Evolutionary conservation across 2,113 vertebrate species (phyloP), one percentile per base, ranked within the genome.

Genomic region (Bos javanicus): DNA sequence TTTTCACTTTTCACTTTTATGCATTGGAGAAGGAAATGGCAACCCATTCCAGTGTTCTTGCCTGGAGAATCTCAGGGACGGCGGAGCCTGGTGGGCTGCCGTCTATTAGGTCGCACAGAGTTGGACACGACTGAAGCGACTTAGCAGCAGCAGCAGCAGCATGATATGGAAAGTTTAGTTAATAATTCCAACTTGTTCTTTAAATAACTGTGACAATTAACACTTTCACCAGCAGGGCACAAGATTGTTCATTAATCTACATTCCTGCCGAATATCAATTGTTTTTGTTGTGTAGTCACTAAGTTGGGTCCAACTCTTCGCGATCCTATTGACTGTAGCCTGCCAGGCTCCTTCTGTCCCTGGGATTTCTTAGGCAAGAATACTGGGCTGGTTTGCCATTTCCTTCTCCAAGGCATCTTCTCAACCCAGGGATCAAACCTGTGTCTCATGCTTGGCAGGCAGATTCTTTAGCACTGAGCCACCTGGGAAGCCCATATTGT

Each of bases 71-170:
- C 17, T 9, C 64, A 67, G 33, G 17, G 33, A 67, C 0, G 0
- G 62, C 2, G 33, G 16, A 67, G 17, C 33, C 33, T 19, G 33
- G 33, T 36, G 17, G 33, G 33, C 33, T 67, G 62, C 33, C 4
- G 0, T n/a, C 4, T 67, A 9, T 71, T n/a, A 19, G 67, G 19
- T 39, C 0, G 0, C 19, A 71, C 19, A 23, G 19, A 71, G 67
- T 36, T 0, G 4, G 67, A 71, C n/a, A 23, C 0, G 1, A 36
- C 64, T 71, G n/a, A 71, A 36, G 0, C 0, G 0, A 71, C 67
- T 71, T 71, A 71, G n/a, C 67, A 71, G 16, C 16, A 67, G 33
- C 17, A 71, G 19, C 17, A 71, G 19, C 67, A 71, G 64, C n/a
- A 23, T 36, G 64, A 71, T 71, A 23, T 71, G n/a, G 67, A 56